A percentile compares a stretch with the other conserved stretches of the same genome.
Conservation (phyloP, 2,888 invertebrate genomes). For the Artemia sinica region DNA sequence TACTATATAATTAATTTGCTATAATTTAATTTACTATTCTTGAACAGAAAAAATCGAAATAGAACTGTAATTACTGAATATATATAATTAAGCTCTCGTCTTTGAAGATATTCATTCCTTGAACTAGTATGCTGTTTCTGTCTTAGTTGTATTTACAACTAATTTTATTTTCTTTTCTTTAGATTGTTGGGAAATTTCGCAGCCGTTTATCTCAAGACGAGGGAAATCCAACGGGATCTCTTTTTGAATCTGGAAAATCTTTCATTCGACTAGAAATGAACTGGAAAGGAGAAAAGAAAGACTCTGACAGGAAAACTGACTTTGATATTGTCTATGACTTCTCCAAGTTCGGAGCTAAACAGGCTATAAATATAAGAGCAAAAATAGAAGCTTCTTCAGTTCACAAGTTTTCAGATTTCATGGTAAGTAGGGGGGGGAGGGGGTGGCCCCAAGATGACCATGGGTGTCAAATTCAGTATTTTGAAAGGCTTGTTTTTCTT, state of each 20-base stretch:
- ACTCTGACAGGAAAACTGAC: conserved; percentile 18
- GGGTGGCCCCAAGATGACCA: too few relatives aligned
- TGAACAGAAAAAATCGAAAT: too few relatives aligned
- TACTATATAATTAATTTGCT: too few relatives aligned
- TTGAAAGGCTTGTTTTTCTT: too few relatives aligned
- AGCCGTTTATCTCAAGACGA: not conserved
- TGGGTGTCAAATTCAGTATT: too few relatives aligned
- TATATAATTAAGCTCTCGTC: too few relatives aligned
- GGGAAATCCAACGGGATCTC: not conserved
- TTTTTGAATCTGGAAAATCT: conserved; percentile 18
- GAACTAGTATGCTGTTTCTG: too few relatives aligned
- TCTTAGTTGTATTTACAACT: too few relatives aligned
- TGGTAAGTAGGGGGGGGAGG: too few relatives aligned
- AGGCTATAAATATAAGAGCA: not conserved
- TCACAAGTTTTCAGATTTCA: not conserved
- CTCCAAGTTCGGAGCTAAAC: conserved; percentile 7
- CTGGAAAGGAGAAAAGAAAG: conserved; percentile 15
- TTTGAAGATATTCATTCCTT: too few relatives aligned
- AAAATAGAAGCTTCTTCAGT: not conserved
- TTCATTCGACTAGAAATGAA: conserved; percentile 14
- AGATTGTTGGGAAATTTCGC: conserved; percentile 8
- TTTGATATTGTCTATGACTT: conserved; percentile 18
- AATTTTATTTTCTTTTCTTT: not conserved
- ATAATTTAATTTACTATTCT: too few relatives aligned
- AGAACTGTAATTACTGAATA: too few relatives aligned